A percentile compares a stretch with the other conserved stretches of the same genome.
Evolutionary conservation across 2,113 vertebrate species (phyloP).

Genomic region (Sakesphorus luctuosus): DNA sequence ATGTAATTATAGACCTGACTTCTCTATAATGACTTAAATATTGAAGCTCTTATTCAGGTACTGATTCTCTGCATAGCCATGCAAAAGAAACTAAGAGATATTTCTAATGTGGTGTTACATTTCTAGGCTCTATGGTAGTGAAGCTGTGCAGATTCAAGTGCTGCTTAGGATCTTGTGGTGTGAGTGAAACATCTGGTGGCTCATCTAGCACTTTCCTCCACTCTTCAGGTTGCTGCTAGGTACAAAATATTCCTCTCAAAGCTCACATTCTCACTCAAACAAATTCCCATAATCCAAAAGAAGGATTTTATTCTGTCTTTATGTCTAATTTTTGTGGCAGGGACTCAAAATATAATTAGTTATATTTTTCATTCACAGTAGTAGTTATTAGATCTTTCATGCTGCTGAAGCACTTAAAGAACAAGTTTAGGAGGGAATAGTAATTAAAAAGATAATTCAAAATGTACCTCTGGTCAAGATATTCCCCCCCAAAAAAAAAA

Average conservation of each 20-base stretch:
- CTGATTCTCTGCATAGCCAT: not conserved
- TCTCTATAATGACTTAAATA: not conserved
- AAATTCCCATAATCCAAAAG: not conserved
- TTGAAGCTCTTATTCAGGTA: not conserved
- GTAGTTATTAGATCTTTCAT: not conserved
- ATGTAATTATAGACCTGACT: not conserved
- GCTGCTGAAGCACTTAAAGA: not conserved
- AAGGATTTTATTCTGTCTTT: not conserved
- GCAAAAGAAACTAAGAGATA: not conserved
- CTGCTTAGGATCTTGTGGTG: not conserved
- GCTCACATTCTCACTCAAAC: not conserved
- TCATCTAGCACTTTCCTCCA: not conserved
- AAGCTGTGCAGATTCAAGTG: fast-evolving
- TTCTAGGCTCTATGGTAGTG: not conserved
- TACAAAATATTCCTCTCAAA: not conserved
- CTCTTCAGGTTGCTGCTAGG: not conserved
- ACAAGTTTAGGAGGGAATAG: not conserved
- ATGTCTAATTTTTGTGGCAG: not conserved
- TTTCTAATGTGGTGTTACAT: not conserved
- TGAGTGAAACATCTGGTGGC: not conserved
- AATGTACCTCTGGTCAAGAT: not conserved
- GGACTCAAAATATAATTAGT: not conserved
- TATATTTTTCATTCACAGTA: not conserved
- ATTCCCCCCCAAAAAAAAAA: not conserved
- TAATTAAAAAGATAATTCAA: not conserved